These are phyloP conservation scores for Diabrotica undecimpunctata DNA, from an alignment of 1,140 invertebrate species.

Conservation along the genomic window DNA sequence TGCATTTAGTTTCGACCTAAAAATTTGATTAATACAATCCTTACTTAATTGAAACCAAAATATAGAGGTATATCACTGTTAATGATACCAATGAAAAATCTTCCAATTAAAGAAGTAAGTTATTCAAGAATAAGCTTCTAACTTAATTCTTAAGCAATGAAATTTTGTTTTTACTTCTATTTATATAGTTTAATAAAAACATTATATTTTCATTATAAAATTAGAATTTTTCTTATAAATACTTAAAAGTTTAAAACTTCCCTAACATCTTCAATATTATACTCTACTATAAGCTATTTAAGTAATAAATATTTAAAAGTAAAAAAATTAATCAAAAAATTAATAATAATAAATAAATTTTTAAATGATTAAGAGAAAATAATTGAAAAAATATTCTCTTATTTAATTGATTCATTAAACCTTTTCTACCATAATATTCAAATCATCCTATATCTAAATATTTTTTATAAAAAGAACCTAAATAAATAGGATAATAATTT, in stretches of 20 bases:
- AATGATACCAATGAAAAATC: slow-evolving; percentile 47
- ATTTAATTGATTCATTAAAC: slow-evolving; percentile 15
- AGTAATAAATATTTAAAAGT: slow-evolving; percentile 46
- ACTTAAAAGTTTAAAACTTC: slow-evolving; percentile 49
- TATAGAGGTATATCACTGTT: slow-evolving; percentile 54
- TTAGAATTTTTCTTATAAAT: slow-evolving; percentile 37
- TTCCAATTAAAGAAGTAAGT: slow-evolving; percentile 35
- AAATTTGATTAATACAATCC: slow-evolving; percentile 47
- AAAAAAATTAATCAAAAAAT: slow-evolving; percentile 46
- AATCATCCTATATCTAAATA: slow-evolving; percentile 34
- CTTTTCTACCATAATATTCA: slow-evolving; percentile 30
- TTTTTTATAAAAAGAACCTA: slow-evolving; percentile 23
- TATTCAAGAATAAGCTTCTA: slow-evolving; percentile 34
- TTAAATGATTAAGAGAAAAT: slow-evolving; percentile 36
- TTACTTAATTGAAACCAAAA: slow-evolving; percentile 46
- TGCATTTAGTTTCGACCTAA: slow-evolving; percentile 60
- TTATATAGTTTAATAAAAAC: slow-evolving; percentile 57
- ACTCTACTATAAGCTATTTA: slow-evolving; percentile 59
- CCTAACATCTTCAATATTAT: slow-evolving; percentile 59
- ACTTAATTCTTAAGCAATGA: slow-evolving; percentile 40
- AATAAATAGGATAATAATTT: slow-evolving; percentile 28
- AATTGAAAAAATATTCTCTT: slow-evolving; percentile 16
- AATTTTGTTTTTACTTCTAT: slow-evolving; percentile 41
- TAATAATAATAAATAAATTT: slow-evolving; percentile 48
- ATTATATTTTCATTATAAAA: slow-evolving; percentile 60